These are phyloP conservation scores for Panagrolaimus sp. DNA, from an alignment of 1,140 invertebrate genomes.

Conservation along the genomic window DNA sequence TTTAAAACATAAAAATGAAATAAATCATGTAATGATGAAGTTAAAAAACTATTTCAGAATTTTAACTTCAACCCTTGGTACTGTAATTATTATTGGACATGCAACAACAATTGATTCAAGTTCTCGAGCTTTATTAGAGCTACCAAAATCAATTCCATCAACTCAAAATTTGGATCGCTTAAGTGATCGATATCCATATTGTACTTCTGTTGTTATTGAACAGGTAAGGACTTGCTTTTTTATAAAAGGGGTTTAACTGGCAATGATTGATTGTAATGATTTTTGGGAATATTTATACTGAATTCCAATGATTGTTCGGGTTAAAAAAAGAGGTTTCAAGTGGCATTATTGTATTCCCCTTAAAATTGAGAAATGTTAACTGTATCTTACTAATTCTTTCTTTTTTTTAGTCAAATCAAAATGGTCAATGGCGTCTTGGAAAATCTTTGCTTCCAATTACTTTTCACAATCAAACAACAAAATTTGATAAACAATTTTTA, in stretches of 20 bases:
- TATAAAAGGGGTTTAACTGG: no score
- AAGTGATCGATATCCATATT: slow-evolving; percentile 21
- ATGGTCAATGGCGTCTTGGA: background rate
- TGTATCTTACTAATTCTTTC: no score
- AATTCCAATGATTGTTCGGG: no score
- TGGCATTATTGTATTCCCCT: no score
- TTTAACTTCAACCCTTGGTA: no score
- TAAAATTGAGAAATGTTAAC: no score
- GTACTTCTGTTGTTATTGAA: slow-evolving; percentile 17
- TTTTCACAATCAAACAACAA: slow-evolving; percentile 11
- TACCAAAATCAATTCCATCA: slow-evolving; percentile 9
- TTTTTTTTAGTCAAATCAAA: background rate
- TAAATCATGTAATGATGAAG: no score
- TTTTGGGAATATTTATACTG: no score
- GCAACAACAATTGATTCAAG: slow-evolving; percentile 22
- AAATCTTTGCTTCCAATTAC: background rate
- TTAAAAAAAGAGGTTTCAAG: no score
- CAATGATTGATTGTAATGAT: no score
- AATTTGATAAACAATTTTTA: slow-evolving; percentile 7
- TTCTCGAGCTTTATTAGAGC: slow-evolving; percentile 14
- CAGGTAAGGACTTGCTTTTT: background rate
- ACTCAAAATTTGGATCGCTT: slow-evolving; percentile 12
- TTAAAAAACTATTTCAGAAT: no score
- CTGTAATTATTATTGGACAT: slow-evolving; percentile 19
- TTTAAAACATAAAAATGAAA: no score